These are phyloP conservation scores for Julus scandinavius DNA, from an alignment of 2,888 invertebrate genomes.

Conservation along the genomic window DNA sequence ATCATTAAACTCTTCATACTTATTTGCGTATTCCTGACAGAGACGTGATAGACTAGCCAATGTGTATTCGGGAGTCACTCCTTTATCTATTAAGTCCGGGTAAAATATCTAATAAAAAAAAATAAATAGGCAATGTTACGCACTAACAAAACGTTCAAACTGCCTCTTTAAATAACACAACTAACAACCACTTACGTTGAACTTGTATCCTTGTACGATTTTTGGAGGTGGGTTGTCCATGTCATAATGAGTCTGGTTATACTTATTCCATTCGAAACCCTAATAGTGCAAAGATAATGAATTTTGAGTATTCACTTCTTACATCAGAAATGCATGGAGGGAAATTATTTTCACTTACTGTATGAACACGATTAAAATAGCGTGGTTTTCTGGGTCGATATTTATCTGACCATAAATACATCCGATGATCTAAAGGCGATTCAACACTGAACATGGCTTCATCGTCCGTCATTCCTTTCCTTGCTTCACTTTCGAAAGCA, in stretches of 20 bases:
- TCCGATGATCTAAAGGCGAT: constrained; percentile 83
- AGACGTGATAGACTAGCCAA: constrained; percentile 72
- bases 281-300: constrained; percentile 65
- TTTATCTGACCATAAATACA: constrained; percentile 97
- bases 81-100: constrained; percentile 96
- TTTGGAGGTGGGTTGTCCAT: constrained; percentile 99
- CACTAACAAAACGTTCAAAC: neutral
- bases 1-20: constrained; percentile 9
- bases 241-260: constrained; percentile 99
- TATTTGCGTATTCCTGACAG: neutral
- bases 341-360: constrained; percentile 61
- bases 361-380: constrained; percentile 87
- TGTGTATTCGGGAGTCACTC: constrained; percentile 90
- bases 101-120: constrained; percentile 82
- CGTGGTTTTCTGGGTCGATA: constrained; percentile 96
- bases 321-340: neutral
- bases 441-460: constrained; percentile 94
- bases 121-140: neutral
- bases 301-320: neutral
- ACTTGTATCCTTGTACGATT: constrained; percentile 99
- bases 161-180: neutral
- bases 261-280: constrained; percentile 99
- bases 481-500: constrained; percentile 81
- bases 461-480: constrained; percentile 84
- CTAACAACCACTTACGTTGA: constrained; percentile 74